Conservation (phyloP, 1,140 invertebrate genomes). For the Harlomillsia oculata region DNA sequence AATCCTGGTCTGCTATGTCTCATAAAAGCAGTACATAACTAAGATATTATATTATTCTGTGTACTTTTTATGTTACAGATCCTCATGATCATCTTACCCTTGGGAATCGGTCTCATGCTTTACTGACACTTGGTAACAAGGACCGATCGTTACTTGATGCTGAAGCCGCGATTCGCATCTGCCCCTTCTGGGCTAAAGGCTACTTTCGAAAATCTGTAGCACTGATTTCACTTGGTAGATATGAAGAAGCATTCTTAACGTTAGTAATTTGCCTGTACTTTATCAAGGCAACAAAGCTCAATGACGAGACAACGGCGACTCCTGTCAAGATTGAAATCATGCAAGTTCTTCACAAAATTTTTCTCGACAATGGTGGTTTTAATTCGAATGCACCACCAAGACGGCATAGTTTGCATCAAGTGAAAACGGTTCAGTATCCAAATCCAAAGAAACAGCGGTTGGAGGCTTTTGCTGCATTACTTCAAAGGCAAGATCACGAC, state of each 20-base stretch:
- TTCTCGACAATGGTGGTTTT: too few species aligned
- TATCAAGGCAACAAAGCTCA: slow-evolving; percentile 32
- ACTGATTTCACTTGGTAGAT: slow-evolving; percentile 50
- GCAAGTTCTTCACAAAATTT: slow-evolving; percentile 27
- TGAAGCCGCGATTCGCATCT: slow-evolving; percentile 52
- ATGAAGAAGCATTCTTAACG: slow-evolving; percentile 58
- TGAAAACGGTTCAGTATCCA: too few species aligned
- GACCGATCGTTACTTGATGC: slow-evolving; percentile 60
- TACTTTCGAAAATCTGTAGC: slow-evolving; percentile 57
- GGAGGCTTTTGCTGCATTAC: not conserved
- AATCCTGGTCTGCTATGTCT: too few species aligned
- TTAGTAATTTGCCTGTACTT: slow-evolving; percentile 54
- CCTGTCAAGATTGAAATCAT: slow-evolving; percentile 21
- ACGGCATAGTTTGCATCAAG: too few species aligned
- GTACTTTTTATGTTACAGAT: slow-evolving; percentile 45
- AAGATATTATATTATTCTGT: not conserved
- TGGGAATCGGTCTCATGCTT: slow-evolving; percentile 57
- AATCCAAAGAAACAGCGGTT: too few species aligned
- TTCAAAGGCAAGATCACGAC: not conserved
- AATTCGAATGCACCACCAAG: too few species aligned
- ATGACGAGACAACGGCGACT: not conserved
- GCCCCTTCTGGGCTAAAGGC: slow-evolving; percentile 64
- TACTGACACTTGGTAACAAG: slow-evolving; percentile 51
- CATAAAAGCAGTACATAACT: too few species aligned
- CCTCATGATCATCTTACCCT: slow-evolving; percentile 57